These are phyloP conservation scores for Brachylomia viminalis DNA, from an alignment of 2,888 invertebrate genomes.

Conservation along the genomic window DNA sequence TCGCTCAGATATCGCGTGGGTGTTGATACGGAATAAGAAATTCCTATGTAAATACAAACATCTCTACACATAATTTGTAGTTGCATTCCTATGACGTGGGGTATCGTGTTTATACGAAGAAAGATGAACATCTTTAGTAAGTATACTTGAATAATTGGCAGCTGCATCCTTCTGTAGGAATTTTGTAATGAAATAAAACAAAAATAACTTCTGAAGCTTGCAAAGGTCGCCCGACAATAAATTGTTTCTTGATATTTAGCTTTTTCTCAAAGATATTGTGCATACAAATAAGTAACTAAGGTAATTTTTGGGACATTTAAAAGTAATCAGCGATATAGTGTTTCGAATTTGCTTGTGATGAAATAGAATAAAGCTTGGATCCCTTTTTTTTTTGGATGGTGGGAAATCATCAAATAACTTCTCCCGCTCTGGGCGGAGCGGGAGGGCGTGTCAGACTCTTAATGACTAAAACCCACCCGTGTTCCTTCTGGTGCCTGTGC, in stretches of 20 bases:
- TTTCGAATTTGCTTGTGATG: not conserved
- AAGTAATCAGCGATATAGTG: no score
- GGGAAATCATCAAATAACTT: no score
- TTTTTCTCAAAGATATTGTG: not conserved
- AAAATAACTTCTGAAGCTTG: constrained; percentile 3
- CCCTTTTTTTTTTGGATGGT: no score
- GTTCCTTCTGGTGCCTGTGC: no score
- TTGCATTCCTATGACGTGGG: constrained; percentile 18
- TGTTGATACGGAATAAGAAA: constrained; percentile 41
- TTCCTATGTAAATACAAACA: constrained; percentile 54
- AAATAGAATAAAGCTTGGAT: not conserved
- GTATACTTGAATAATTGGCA: constrained; percentile 16
- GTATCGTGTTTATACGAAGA: constrained; percentile 9
- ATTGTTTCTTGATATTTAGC: not conserved
- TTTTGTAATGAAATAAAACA: not conserved
- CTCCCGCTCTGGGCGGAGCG: no score
- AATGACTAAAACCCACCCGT: no score
- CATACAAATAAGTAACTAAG: not conserved
- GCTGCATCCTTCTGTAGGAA: constrained; percentile 8
- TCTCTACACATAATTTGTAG: constrained; percentile 13
- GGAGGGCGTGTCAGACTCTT: no score
- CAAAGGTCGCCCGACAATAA: not conserved
- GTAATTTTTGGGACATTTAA: not conserved
- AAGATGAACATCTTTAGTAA: constrained; percentile 14
- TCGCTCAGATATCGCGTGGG: constrained; percentile 37